phyloP scores from a whole-genome alignment of 2,113 vertebrate species.

The Leiothrix lutea region DNA sequence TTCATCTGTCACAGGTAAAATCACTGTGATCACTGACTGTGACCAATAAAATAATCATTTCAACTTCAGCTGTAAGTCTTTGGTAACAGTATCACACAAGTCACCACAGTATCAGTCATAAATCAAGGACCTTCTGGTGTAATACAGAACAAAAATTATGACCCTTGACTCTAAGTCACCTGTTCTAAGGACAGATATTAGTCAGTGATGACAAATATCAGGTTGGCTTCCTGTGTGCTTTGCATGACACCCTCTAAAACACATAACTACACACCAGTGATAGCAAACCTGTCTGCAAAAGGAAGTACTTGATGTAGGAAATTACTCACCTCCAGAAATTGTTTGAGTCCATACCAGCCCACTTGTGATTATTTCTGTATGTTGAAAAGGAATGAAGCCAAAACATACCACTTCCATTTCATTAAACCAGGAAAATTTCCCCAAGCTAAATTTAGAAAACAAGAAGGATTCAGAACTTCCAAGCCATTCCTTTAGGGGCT shows the following conservation, averaged over 20 bases:
- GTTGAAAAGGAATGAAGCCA: not conserved
- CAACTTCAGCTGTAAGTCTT: not conserved
- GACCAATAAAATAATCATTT: not conserved
- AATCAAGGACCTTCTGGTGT: not conserved
- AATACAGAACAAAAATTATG: not conserved
- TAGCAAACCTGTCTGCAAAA: not conserved
- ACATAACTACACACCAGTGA: not conserved
- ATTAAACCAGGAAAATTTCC: not conserved
- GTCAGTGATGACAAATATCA: not conserved
- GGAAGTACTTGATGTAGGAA: not conserved
- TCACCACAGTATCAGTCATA: not conserved
- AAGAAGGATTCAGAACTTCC: not conserved
- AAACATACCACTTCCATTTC: not conserved
- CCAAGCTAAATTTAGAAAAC: not conserved
- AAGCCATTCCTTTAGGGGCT: not conserved
- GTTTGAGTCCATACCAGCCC: not conserved
- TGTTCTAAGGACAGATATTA: not conserved
- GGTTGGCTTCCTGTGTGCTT: not conserved
- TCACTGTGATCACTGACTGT: not conserved
- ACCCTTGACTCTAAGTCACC: not conserved
- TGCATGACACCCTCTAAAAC: not conserved
- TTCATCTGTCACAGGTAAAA: not conserved
- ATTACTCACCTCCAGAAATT: not conserved
- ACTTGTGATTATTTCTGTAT: not conserved
- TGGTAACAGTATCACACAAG: not conserved